These are phyloP conservation scores for Trichonephila clavipes DNA, from an alignment of 1,140 invertebrate genomes.

Conservation along the genomic window DNA sequence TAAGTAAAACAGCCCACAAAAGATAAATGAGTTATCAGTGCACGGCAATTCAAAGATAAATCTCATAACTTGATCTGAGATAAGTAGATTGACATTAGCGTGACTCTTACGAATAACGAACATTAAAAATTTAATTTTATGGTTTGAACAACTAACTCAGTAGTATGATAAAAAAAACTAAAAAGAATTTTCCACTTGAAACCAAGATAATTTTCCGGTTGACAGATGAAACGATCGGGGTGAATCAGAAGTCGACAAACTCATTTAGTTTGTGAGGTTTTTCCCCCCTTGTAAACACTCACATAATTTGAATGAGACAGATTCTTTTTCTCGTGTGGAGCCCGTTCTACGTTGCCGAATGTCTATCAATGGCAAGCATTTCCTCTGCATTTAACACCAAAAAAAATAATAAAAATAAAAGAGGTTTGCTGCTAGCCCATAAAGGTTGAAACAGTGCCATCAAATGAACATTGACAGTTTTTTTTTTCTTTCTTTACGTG, in stretches of 20 bases:
- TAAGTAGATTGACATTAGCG: too few species aligned
- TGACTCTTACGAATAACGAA: neutral
- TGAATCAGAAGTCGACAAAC: slow-evolving; percentile 29
- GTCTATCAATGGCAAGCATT: neutral
- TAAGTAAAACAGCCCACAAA: too few species aligned
- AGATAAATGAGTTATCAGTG: too few species aligned
- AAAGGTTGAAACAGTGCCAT: neutral
- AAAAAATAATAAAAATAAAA: neutral
- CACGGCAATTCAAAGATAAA: too few species aligned
- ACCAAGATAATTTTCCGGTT: neutral
- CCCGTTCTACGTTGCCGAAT: neutral
- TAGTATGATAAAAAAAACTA: neutral
- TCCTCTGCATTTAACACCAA: neutral
- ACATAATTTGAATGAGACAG: neutral
- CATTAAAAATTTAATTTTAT: neutral
- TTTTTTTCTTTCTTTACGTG: neutral
- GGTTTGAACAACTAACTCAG: neutral
- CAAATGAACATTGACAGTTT: neutral
- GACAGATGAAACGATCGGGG: neutral
- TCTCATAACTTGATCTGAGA: too few species aligned
- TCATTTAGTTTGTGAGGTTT: neutral
- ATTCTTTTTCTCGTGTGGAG: neutral
- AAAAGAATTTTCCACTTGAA: neutral
- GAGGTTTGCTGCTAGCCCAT: neutral
- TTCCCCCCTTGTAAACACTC: neutral